Conservation (phyloP, 2,113 vertebrate species). For the Syrmaticus mikado region DNA sequence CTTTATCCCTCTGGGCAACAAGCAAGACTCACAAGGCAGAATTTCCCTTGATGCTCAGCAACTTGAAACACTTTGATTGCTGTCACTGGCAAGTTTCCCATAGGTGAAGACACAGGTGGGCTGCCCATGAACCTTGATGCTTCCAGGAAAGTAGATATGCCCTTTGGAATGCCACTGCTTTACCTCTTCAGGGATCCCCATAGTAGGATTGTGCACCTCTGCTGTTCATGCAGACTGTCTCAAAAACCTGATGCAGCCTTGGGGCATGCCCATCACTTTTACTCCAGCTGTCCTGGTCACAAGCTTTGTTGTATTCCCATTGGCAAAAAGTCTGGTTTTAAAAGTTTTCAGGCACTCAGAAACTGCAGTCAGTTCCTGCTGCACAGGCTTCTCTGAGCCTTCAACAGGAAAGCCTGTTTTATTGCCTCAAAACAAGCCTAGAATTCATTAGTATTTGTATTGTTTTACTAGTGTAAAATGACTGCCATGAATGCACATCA, state of each 20-base stretch:
- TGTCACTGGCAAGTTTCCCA: rapidly evolving
- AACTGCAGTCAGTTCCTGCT: conserved; percentile 18
- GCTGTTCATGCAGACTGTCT: background rate
- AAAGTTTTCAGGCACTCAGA: background rate
- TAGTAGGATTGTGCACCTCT: background rate
- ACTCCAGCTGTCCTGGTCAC: background rate
- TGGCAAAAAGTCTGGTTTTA: background rate
- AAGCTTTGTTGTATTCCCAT: background rate
- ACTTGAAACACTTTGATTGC: background rate
- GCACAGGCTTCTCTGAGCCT: background rate
- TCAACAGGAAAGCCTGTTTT: conserved; percentile 5
- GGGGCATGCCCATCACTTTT: background rate
- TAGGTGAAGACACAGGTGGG: background rate
- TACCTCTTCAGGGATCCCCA: background rate
- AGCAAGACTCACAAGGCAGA: background rate
- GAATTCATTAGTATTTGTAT: conserved; percentile 43
- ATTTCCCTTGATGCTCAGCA: background rate
- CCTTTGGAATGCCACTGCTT: background rate
- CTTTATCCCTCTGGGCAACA: too few relatives aligned
- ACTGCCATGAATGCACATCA: background rate
- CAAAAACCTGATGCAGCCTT: background rate
- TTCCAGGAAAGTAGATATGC: background rate
- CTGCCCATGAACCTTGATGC: background rate
- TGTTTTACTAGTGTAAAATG: background rate
- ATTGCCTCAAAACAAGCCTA: conserved; percentile 7